Base-by-base conservation (phyloP, 2,797 vertebrate species). In the Amblyopsis hoosieri region DNA sequence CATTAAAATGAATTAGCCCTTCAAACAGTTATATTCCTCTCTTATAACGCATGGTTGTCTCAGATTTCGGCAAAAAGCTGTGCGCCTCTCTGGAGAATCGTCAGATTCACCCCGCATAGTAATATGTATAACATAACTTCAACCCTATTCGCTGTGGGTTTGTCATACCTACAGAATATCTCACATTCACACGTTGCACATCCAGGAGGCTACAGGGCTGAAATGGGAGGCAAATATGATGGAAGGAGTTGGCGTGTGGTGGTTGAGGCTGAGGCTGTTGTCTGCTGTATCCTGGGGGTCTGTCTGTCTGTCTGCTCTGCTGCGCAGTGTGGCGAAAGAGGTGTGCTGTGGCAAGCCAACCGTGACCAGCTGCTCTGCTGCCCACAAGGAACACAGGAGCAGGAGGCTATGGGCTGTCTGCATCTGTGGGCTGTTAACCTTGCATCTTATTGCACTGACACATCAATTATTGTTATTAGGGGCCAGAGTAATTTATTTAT, bases 391-490 rank as follows among this genome's bases (percentile, higher is more conserved):
- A 72, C 65, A 59, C 7, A 45, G 56, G 75, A 71, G 75, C 79
- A 76, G 74, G 77, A 76, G 74, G 80, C 75, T 82, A 42, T 14
- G 64, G 64, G 65, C 69, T 6, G 59, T 81, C 74, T 75, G 79
- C 81, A 73, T 85, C 82, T 87, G 87, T 77, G 79, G 76, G 76
- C 69, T 81, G 81, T 89, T 89, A 89, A 90, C 86, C 87, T 85
- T 77, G 69, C 71, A 80, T 87, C 85, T 81, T 79, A 84, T 84
- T 86, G 81, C 86, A 85, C 87, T 87, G 87, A 89, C 88, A 91
- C 85, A 87, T 90, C 89, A 90, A 91, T 91, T 91, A 88, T 82
- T 88, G 83, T 90, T 89, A 91, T 91, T 90, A 91, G 87, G 71
- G 71, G 67, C 64, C 33, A 23, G 72, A 82, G 83, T 89, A 86